Conservation (phyloP, 2,797 vertebrate species). For the Trachurus trachurus region DNA sequence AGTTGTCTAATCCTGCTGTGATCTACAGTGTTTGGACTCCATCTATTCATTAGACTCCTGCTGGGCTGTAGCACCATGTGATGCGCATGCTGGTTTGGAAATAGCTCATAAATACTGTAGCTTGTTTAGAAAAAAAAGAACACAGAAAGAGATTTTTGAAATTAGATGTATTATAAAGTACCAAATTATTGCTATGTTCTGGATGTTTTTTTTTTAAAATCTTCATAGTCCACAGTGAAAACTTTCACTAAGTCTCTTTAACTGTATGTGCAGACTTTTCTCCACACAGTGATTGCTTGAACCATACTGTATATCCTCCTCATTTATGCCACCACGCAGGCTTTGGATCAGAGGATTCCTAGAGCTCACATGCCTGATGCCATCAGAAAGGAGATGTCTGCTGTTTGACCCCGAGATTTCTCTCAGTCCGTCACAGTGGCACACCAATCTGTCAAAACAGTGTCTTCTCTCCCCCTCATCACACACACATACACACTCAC, state of each 20-base stretch:
- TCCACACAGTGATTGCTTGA: constrained; percentile 24
- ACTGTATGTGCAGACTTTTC: constrained; percentile 2
- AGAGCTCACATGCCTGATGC: constrained; percentile 48
- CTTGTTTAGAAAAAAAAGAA: neutral
- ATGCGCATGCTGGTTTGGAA: constrained; percentile 1
- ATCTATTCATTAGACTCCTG: constrained; percentile 34
- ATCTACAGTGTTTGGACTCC: constrained; percentile 28
- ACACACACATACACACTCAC: constrained; percentile 12
- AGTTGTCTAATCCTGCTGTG: constrained; percentile 24
- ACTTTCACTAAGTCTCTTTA: neutral
- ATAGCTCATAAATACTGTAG: constrained; percentile 8
- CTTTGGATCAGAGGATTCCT: constrained; percentile 50
- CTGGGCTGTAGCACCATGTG: neutral
- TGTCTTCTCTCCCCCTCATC: constrained; percentile 37
- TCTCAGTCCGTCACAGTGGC: constrained; percentile 47
- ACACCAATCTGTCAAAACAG: constrained; percentile 76
- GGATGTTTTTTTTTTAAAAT: neutral
- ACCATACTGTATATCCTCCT: constrained; percentile 22
- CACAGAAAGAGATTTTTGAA: neutral
- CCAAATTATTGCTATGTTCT: neutral
- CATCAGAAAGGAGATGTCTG: constrained; percentile 70
- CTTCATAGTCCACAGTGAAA: neutral
- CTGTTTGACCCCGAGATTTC: constrained; percentile 71
- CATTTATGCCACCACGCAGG: constrained; percentile 20
- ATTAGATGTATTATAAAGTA: neutral